Conservation (phyloP, 2,888 invertebrate species). For the Atethmia centrago region DNA sequence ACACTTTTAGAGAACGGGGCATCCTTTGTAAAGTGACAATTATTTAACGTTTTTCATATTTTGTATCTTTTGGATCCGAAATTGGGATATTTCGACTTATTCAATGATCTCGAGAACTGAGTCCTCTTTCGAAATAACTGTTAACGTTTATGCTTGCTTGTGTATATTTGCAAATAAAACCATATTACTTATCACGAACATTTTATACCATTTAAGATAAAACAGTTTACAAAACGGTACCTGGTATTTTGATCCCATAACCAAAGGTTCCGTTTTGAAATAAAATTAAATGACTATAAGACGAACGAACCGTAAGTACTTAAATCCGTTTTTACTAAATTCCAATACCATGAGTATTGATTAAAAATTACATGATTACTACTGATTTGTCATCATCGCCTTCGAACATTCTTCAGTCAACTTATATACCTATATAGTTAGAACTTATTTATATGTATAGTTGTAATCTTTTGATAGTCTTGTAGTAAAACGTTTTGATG, state of each 20-base stretch:
- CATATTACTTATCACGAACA: constrained; percentile 6
- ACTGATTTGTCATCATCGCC: constrained; percentile 67
- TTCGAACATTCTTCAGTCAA: constrained; percentile 42
- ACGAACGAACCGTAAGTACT: constrained; percentile 16
- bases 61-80: background rate
- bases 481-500: constrained; percentile 25
- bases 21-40: background rate
- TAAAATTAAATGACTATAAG: constrained; percentile 28
- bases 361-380: constrained; percentile 56
- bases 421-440: no score
- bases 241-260: constrained; percentile 7
- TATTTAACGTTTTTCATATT: no score
- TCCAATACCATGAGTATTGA: constrained; percentile 64
- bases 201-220: constrained; percentile 9
- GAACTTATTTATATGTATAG: no score
- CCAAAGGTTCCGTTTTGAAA: constrained; percentile 29
- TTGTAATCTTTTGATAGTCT: constrained; percentile 32
- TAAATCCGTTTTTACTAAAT: constrained; percentile 58
- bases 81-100: background rate
- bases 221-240: constrained; percentile 34
- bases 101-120: background rate
- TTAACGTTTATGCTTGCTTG: background rate
- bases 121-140: background rate
- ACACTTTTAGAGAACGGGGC: background rate
- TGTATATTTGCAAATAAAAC: constrained; percentile 26